Conservation (phyloP, 2,797 vertebrate species). For the Sebastes diploproa region DNA sequence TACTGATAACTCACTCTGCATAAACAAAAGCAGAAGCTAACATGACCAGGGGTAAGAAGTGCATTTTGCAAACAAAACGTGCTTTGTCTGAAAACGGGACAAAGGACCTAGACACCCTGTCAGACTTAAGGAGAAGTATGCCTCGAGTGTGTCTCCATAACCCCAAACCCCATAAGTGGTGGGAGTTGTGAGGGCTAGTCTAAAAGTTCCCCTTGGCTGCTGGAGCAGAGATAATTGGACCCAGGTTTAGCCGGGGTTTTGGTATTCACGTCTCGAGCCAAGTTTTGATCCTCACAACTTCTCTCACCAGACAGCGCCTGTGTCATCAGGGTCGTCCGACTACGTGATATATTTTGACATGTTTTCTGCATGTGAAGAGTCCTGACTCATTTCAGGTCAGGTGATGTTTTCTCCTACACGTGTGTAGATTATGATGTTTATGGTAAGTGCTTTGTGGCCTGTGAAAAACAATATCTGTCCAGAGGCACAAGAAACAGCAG, state of each 20-base stretch:
- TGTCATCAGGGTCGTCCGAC: conserved; percentile 19
- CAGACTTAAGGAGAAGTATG: conserved; percentile 43
- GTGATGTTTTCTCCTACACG: background rate
- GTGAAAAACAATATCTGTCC: conserved; percentile 5
- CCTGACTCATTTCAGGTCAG: conserved; percentile 22
- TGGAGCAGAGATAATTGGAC: conserved; percentile 79
- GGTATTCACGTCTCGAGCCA: conserved; percentile 72
- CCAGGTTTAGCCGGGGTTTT: conserved; percentile 74
- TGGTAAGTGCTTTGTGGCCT: conserved; percentile 6
- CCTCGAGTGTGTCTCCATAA: conserved; percentile 59
- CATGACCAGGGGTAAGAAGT: background rate
- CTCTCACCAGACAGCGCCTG: conserved; percentile 46
- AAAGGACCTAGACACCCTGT: conserved; percentile 37
- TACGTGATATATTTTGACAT: conserved; percentile 38
- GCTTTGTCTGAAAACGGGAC: conserved; percentile 55
- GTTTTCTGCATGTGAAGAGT: conserved; percentile 32
- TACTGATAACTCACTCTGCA: background rate
- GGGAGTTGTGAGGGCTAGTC: conserved; percentile 58
- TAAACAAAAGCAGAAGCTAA: conserved; percentile 7
- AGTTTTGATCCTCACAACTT: conserved; percentile 66
- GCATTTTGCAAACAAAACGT: conserved; percentile 40
- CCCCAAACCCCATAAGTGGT: conserved; percentile 51
- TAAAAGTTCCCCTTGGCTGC: conserved; percentile 77
- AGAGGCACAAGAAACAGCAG: conserved; percentile 2
- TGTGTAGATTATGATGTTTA: conserved; percentile 28